Base-by-base conservation (phyloP, 2,888 invertebrate genomes). In the Argynnis bischoffii region DNA sequence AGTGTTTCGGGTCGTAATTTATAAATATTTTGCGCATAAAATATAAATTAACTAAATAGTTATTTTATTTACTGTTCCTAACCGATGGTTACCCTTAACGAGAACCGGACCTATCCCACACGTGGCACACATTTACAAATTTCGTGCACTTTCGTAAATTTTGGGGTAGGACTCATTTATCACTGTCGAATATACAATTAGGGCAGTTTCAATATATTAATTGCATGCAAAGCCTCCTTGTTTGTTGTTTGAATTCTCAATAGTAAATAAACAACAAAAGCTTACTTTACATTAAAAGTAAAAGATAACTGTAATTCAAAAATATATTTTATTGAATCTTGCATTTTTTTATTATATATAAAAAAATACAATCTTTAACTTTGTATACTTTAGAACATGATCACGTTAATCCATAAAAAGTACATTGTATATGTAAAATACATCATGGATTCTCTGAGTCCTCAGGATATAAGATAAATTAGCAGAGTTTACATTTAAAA, bases 71-170 rank as follows among this genome's bases (percentile, higher is more conserved):
- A 31, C n/a, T 51, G n/a, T 16, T 35, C 31, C 35, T 4, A 14
- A 5, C 6, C 31, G 6, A 76, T 81, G 77, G 85, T 71, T 77
- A 83, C 81, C 81, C 81, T 81, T 81, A 53, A 65, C 47, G 54
- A 80, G 79, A 79, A 75, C 79, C 80, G 79, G 80, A 84, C 81
- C 82, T 85, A 83, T 83, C 81, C 79, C 79, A 79, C 75, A 75
- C 59, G 66, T 76, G 77, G 78, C 79, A 79, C 76, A 82, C 76
- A 80, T 78, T 74, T 75, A 74, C 71, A 14, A 74, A 74, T 74
- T 78, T 70, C 74, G 71, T 55, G 72, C 55, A 63, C 21, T 46
- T 55, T 47, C 41, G 21, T 63, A 50, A 21, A 68, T 56, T 71
- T 69, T 64, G 63, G 64, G 59, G 48, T 60, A 61, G 66, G 55